Conservation (phyloP, 1,140 invertebrate genomes). For the Halictus rubicundus region DNA sequence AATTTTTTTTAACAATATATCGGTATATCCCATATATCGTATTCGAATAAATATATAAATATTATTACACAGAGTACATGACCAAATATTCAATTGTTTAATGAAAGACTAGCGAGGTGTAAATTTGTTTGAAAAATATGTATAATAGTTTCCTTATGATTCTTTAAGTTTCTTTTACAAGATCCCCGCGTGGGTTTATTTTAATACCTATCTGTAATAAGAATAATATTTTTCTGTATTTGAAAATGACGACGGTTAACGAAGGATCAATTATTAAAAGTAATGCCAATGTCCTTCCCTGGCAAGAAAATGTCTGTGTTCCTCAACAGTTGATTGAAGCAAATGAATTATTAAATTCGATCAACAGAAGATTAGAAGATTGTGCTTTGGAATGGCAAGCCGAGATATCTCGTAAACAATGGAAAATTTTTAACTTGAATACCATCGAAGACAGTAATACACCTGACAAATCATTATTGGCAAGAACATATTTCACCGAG, state of each 20-base stretch:
- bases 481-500: conserved; percentile 70
- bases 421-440: conserved; percentile 66
- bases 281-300: background rate
- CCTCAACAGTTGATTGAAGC: conserved; percentile 44
- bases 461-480: conserved; percentile 67
- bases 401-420: conserved; percentile 69
- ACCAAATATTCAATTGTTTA: conserved; percentile 31
- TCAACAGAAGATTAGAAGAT: conserved; percentile 69
- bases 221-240: background rate
- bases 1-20: background rate
- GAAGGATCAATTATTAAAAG: background rate
- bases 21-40: background rate
- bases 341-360: conserved; percentile 49
- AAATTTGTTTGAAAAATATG: conserved; percentile 16
- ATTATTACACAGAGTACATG: conserved; percentile 18
- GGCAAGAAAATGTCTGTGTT: conserved; percentile 11
- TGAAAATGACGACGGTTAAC: conserved; percentile 27
- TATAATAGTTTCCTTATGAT: background rate
- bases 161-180: background rate
- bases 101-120: conserved; percentile 21
- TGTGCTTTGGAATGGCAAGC: conserved; percentile 71
- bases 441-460: conserved; percentile 28
- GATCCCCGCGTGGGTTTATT: background rate
- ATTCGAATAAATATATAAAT: background rate
- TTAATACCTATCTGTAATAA: background rate